Conservation (phyloP, 2,888 invertebrate genomes). For the Apamea monoglypha region DNA sequence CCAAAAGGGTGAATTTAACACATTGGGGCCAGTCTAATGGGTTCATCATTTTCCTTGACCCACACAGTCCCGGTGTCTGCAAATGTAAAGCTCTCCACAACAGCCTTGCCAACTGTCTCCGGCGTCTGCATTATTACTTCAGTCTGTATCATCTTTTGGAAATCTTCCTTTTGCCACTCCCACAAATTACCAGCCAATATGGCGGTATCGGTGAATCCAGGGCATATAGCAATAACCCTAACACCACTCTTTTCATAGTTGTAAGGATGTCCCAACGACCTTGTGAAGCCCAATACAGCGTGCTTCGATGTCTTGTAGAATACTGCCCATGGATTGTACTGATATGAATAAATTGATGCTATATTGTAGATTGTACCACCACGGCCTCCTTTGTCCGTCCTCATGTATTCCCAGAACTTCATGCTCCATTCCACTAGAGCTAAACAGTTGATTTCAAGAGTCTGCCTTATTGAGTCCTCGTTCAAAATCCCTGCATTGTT, state of each 20-base stretch:
- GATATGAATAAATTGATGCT: slow-evolving; percentile 89
- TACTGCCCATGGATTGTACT: slow-evolving; percentile 40
- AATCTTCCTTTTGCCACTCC: slow-evolving; percentile 44
- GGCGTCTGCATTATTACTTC: slow-evolving; percentile 57
- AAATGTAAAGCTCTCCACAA: slow-evolving; percentile 47
- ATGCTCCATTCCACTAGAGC: slow-evolving; percentile 78
- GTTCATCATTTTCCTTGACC: slow-evolving; percentile 42
- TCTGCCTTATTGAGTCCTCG: slow-evolving; percentile 64
- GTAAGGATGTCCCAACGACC: slow-evolving; percentile 80
- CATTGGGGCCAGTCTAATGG: slow-evolving; percentile 43
- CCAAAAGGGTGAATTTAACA: slow-evolving; percentile 25
- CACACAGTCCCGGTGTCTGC: slow-evolving; percentile 59
- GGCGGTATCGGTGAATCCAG: slow-evolving; percentile 84
- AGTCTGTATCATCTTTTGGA: slow-evolving; percentile 52
- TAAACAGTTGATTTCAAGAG: slow-evolving; percentile 75
- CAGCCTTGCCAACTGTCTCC: slow-evolving; percentile 60
- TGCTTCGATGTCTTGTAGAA: slow-evolving; percentile 70
- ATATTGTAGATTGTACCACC: slow-evolving; percentile 92
- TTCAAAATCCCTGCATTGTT: slow-evolving; percentile 82
- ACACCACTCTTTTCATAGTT: slow-evolving; percentile 84
- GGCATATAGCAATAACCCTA: slow-evolving; percentile 83
- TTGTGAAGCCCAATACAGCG: slow-evolving; percentile 86
- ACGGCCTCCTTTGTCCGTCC: slow-evolving; percentile 86
- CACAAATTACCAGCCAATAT: slow-evolving; percentile 58
- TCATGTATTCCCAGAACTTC: slow-evolving; percentile 89